Conservation (phyloP, 2,113 vertebrate genomes). For the Ophthalmolycus amberensis region DNA sequence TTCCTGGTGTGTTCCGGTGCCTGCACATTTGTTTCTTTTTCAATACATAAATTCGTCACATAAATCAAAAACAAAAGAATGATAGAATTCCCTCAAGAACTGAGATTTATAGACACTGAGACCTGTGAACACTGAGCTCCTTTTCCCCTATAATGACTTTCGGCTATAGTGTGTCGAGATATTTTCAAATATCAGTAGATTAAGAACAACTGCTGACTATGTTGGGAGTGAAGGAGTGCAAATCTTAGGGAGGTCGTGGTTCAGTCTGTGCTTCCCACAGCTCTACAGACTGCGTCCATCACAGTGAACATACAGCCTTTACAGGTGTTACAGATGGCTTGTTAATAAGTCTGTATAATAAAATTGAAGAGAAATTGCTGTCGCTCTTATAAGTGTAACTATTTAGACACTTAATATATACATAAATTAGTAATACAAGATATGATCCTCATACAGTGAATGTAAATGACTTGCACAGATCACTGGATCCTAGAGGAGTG, state of each 20-base stretch:
- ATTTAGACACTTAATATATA: neutral
- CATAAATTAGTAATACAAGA: neutral
- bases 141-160: slow-evolving; percentile 27
- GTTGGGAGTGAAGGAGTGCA: slow-evolving; percentile 15
- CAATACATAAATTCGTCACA: slow-evolving; percentile 12
- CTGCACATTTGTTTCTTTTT: slow-evolving; percentile 45
- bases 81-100: slow-evolving; percentile 33
- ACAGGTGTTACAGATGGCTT: neutral
- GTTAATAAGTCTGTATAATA: neutral
- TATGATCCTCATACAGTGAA: neutral
- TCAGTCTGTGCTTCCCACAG: slow-evolving; percentile 21
- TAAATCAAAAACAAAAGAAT: slow-evolving; percentile 16
- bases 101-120: slow-evolving; percentile 28
- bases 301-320: slow-evolving; percentile 2
- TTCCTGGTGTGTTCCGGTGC: slow-evolving; percentile 56
- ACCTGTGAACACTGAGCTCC: slow-evolving; percentile 10
- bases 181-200: slow-evolving; percentile 16
- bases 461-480: neutral
- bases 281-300: neutral
- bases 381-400: neutral
- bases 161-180: slow-evolving; percentile 1
- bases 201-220: slow-evolving; percentile 2
- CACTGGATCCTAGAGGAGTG: neutral
- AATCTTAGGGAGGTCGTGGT: slow-evolving; percentile 8
- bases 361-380: neutral